phyloP scores from a whole-genome alignment of 2,113 vertebrate species.

The Rhinogobius similis region DNA sequence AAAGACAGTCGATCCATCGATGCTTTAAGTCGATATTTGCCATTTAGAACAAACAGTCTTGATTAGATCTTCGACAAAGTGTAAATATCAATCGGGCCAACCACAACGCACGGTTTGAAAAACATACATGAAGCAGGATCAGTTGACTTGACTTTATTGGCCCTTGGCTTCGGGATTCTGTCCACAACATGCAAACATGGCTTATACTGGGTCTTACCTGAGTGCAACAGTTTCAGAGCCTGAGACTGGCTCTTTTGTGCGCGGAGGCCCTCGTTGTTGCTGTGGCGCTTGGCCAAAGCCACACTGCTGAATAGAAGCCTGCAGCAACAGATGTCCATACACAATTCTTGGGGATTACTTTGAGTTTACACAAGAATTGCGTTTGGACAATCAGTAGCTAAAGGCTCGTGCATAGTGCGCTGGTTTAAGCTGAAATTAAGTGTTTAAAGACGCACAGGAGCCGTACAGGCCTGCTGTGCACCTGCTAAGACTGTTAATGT shows the following conservation, averaged over 20 bases:
- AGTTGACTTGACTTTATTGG: conserved; percentile 66
- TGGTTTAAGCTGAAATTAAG: conserved; percentile 16
- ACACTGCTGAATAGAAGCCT: conserved; percentile 78
- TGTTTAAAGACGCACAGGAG: conserved; percentile 23
- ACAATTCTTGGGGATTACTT: conserved; percentile 96
- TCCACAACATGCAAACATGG: conserved; percentile 30
- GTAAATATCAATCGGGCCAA: conserved; percentile 67
- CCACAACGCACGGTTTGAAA: conserved; percentile 34
- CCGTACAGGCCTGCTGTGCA: conserved; percentile 52
- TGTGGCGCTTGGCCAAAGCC: conserved; percentile 55
- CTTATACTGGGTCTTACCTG: conserved; percentile 53
- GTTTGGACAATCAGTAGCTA: conserved; percentile 99
- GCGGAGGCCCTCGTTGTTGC: conserved; percentile 42
- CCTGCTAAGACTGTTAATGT: conserved; percentile 54
- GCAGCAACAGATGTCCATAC: conserved; percentile 99
- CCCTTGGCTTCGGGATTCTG: conserved; percentile 9
- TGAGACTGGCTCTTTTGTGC: conserved; percentile 33
- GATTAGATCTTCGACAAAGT: conserved; percentile 74
- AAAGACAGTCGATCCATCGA: conserved; percentile 71
- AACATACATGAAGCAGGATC: conserved; percentile 58
- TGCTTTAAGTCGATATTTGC: conserved; percentile 64
- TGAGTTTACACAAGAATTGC: conserved; percentile 99
- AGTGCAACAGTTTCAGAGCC: conserved; percentile 43
- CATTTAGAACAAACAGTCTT: conserved; percentile 75
- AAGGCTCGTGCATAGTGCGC: conserved; percentile 72